Conservation (phyloP, 2,888 invertebrate species). For the Zeuzera pyrina region DNA sequence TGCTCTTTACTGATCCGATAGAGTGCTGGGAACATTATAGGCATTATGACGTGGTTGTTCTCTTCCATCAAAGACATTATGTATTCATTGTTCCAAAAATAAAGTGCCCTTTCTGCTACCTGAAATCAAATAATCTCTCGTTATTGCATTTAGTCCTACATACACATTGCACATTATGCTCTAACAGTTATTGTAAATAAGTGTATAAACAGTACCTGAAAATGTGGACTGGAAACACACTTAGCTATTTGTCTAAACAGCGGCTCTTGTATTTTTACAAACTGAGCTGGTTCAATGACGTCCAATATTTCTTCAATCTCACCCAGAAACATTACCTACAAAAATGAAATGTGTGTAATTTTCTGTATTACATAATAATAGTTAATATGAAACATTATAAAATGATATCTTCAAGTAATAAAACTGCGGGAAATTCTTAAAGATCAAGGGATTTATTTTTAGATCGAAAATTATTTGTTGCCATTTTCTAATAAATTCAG, state of each 20-base stretch:
- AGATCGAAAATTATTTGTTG: too few relatives aligned
- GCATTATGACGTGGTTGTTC: constrained; percentile 98
- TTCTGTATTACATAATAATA: too few relatives aligned
- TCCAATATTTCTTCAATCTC: constrained; percentile 99
- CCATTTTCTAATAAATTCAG: too few relatives aligned
- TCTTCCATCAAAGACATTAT: constrained; percentile 99
- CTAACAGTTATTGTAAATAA: too few relatives aligned
- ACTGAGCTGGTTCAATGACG: constrained; percentile 99
- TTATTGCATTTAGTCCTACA: too few relatives aligned
- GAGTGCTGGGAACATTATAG: constrained; percentile 99
- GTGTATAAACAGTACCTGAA: constrained; percentile 84
- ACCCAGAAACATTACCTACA: constrained; percentile 97
- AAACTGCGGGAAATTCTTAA: too few relatives aligned
- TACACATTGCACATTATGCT: too few relatives aligned
- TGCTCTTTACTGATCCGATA: constrained; percentile 99
- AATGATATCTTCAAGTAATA: too few relatives aligned
- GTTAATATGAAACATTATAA: too few relatives aligned
- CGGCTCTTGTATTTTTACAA: constrained; percentile 98
- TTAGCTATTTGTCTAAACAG: constrained; percentile 98
- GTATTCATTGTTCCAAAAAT: constrained; percentile 99
- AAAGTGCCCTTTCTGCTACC: constrained; percentile 99
- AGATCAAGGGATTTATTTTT: too few relatives aligned
- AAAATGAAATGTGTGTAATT: constrained; percentile 11
- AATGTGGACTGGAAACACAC: constrained; percentile 99
- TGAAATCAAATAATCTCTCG: too few relatives aligned